Evolutionary conservation across 1,140 invertebrate species (phyloP).

Genomic region (Achroia grisella): DNA sequence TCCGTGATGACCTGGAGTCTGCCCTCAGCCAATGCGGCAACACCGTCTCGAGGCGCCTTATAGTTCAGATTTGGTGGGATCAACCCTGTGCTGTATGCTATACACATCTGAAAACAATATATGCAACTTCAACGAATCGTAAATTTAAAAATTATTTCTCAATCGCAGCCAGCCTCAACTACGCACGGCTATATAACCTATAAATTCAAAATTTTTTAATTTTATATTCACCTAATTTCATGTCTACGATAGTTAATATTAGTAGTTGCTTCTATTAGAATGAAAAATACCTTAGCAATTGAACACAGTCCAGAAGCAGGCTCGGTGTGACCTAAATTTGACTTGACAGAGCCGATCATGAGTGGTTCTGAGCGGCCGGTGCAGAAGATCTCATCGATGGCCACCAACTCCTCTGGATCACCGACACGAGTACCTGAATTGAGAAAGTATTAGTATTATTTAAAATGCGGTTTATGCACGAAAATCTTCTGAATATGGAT

Average conservation of each 20-base stretch:
- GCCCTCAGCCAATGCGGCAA: slow-evolving; percentile 81
- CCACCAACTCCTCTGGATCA: slow-evolving; percentile 91
- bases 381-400: slow-evolving; percentile 89
- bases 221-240: too few species aligned
- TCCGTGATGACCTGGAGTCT: slow-evolving; percentile 82
- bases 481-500: too few species aligned
- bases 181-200: too few species aligned
- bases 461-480: too few species aligned
- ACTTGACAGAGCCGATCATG: slow-evolving; percentile 92
- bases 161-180: too few species aligned
- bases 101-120: slow-evolving; percentile 44
- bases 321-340: slow-evolving; percentile 95
- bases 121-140: too few species aligned
- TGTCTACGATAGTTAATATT: too few species aligned
- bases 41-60: slow-evolving; percentile 80
- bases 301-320: slow-evolving; percentile 91
- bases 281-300: slow-evolving; percentile 81
- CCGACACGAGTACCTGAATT: slow-evolving; percentile 79
- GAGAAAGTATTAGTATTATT: slow-evolving; percentile 3
- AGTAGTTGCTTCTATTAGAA: too few species aligned
- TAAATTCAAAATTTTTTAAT: too few species aligned
- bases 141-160: too few species aligned
- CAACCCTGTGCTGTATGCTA: slow-evolving; percentile 82
- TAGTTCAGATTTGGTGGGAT: slow-evolving; percentile 90
- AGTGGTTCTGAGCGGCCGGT: slow-evolving; percentile 80